These are phyloP conservation scores for Dromococcyx pavoninus DNA, from an alignment of 2,797 vertebrate species.

Conservation along the genomic window DNA sequence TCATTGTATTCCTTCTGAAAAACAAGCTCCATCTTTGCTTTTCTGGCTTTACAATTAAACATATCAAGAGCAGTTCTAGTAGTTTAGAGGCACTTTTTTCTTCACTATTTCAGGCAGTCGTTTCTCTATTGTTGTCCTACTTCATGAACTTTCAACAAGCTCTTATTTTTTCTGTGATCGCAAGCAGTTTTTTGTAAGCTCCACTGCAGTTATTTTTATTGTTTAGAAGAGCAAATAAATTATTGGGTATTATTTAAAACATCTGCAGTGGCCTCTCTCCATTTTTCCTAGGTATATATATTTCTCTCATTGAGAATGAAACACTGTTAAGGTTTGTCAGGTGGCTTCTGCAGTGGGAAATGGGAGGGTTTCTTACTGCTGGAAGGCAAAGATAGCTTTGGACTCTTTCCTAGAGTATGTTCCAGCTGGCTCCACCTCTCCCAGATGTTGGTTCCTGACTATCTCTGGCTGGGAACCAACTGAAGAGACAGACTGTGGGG, in stretches of 20 bases:
- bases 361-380: not conserved
- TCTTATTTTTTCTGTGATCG: not conserved
- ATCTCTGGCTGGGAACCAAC: conserved; percentile 47
- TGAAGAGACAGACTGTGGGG: conserved; percentile 50
- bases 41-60: not conserved
- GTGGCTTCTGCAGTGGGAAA: conserved; percentile 10
- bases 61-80: not conserved
- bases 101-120: not conserved
- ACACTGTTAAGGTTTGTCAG: conserved; percentile 11
- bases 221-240: conserved; percentile 18
- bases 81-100: not conserved
- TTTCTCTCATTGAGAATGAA: not conserved
- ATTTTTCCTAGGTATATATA: not conserved
- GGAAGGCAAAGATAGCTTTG: conserved; percentile 52
- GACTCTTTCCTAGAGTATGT: conserved; percentile 34
- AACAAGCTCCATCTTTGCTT: not conserved
- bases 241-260: conserved; percentile 36
- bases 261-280: not conserved
- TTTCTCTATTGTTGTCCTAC: conserved; percentile 1
- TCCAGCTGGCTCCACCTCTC: conserved; percentile 52
- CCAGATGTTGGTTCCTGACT: conserved; percentile 59
- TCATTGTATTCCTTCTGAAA: not conserved
- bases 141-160: conserved; percentile 33
- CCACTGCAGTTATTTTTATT: conserved; percentile 31
- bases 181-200: not conserved